These are phyloP conservation scores for Ctenochaetus hawaiiensis DNA, from an alignment of 2,797 vertebrate genomes.

Conservation along the genomic window DNA sequence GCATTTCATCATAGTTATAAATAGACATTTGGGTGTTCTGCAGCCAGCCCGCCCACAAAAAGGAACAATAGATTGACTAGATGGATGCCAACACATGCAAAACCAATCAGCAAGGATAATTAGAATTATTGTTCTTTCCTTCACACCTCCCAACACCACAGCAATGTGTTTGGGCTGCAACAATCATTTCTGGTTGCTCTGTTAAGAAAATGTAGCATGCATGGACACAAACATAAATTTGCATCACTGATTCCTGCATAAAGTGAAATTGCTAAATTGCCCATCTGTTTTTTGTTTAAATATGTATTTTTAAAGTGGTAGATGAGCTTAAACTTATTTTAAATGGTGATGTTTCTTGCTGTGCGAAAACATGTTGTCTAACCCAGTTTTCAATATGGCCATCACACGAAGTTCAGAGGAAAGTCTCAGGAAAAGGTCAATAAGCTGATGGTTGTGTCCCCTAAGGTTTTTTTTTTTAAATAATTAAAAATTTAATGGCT, in stretches of 20 bases:
- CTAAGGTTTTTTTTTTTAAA: no score
- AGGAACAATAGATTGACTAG: conserved; percentile 56
- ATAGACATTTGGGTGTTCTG: conserved; percentile 48
- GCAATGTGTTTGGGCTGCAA: conserved; percentile 43
- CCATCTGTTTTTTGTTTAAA: neutral
- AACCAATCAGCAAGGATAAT: conserved; percentile 67
- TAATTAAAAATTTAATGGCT: no score
- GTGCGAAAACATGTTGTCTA: neutral
- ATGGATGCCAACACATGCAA: conserved; percentile 54
- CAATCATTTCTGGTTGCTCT: conserved; percentile 42
- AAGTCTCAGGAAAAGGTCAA: no score
- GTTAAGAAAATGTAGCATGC: conserved; percentile 15
- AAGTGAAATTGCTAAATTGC: no score
- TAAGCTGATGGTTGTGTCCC: no score
- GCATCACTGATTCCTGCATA: neutral
- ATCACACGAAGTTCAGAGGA: no score
- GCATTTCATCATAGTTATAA: conserved; percentile 60
- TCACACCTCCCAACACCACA: conserved; percentile 36
- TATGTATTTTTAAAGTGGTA: neutral
- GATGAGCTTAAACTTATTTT: neutral
- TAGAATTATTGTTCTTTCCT: conserved; percentile 68
- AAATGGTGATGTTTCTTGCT: neutral
- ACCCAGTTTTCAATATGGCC: neutral
- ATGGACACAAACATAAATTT: conserved; percentile 22
- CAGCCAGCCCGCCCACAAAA: conserved; percentile 44